Percentiles rank a stretch among this genome's conserved stretches.
phyloP scores from a whole-genome alignment of 2,797 vertebrate species.

The Onychomys arenicola region DNA sequence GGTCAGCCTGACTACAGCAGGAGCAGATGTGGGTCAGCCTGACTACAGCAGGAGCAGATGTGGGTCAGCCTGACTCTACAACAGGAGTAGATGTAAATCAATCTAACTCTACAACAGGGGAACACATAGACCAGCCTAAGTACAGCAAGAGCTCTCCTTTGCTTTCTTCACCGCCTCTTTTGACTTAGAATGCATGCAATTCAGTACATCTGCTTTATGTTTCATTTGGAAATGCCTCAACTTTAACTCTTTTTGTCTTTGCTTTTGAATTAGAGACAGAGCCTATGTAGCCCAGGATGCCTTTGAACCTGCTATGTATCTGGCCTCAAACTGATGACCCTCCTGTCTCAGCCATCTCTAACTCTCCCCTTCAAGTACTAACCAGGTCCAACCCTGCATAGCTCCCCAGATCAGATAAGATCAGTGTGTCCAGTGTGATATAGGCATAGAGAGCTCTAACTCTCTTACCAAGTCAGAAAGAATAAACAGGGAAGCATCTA shows the following conservation, averaged over 20 bases:
- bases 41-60: not conserved
- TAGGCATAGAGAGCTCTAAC: not conserved
- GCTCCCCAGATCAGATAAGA: not conserved
- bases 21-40: not conserved
- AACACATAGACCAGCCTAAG: not conserved
- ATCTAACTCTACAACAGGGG: not conserved
- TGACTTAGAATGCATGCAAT: not conserved
- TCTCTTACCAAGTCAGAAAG: constrained; percentile 6
- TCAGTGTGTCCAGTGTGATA: not conserved
- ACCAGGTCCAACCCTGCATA: not conserved
- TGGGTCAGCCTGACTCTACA: not conserved
- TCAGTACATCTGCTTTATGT: not conserved
- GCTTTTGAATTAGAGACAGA: not conserved
- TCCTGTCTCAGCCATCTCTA: not conserved
- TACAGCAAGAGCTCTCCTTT: not conserved
- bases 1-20: not conserved
- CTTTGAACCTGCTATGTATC: not conserved
- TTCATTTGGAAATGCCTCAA: not conserved
- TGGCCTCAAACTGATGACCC: not conserved
- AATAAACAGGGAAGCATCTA: not conserved
- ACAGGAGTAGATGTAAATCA: not conserved
- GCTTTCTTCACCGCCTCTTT: not conserved
- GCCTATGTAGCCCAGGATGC: not conserved
- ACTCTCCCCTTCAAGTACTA: not conserved
- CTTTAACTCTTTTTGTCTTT: not conserved